These are phyloP conservation scores for Troides oblongomaculatus DNA, from an alignment of 2,888 invertebrate species.

Conservation along the genomic window DNA sequence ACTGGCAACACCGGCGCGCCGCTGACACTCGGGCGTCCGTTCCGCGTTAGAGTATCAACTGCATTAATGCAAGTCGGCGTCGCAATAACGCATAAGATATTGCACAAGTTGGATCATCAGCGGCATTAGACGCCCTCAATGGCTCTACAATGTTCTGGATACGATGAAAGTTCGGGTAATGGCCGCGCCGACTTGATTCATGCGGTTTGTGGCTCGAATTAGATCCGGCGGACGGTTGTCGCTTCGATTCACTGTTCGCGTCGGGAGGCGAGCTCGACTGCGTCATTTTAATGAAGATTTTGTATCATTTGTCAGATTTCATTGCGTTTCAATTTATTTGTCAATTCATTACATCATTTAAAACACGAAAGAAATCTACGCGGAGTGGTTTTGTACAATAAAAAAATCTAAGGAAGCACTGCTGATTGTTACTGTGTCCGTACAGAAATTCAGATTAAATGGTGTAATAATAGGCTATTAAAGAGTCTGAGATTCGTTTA, in stretches of 20 bases:
- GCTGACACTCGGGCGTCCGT: slow-evolving; percentile 28
- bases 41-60: slow-evolving; percentile 31
- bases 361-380: too few species aligned
- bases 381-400: too few species aligned
- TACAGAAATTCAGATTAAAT: too few species aligned
- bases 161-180: slow-evolving; percentile 52
- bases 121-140: slow-evolving; percentile 50
- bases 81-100: slow-evolving; percentile 66
- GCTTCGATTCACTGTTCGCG: not conserved
- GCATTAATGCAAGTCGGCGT: slow-evolving; percentile 57
- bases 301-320: too few species aligned
- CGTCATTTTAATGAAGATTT: not conserved
- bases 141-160: slow-evolving; percentile 50
- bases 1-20: slow-evolving; percentile 23
- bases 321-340: too few species aligned
- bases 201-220: slow-evolving; percentile 42
- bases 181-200: slow-evolving; percentile 54
- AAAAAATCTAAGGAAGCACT: too few species aligned
- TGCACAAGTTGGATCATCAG: slow-evolving; percentile 68
- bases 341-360: too few species aligned
- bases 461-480: too few species aligned
- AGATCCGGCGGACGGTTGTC: slow-evolving; percentile 13
- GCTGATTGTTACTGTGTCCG: too few species aligned
- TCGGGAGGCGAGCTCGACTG: not conserved
- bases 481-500: too few species aligned